Base-by-base conservation (phyloP, 23 tunicate species). In the Trididemnum nubilum region DNA sequence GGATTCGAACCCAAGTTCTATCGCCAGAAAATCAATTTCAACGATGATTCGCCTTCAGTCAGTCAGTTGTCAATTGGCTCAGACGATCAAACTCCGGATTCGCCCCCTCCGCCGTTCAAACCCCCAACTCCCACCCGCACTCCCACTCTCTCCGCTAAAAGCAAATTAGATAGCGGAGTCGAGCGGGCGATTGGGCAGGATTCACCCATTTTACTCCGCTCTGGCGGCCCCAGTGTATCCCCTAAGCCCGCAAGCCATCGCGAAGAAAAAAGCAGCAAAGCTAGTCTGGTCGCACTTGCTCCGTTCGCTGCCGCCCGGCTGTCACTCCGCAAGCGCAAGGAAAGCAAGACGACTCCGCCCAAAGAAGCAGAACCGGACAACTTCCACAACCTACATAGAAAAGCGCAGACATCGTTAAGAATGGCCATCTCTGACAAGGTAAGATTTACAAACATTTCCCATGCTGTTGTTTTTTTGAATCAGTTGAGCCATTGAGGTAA, bases 51-150 rank as follows among this genome's bases (percentile, higher is more conserved):
- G 31, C 83, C 83, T 26, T 66, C 84, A 24, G 49, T 78, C 0
- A 77, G 85, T 19, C 80, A 77, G 0, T 44, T 67, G 51, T 83
- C 94, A 0, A 34, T 78, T n/a, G 87, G 81, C 9, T 89, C 94
- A 22, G 94, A 78, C 44, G 94, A 83, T 61, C 80, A 83, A 49
- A 89, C 94, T n/a, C 94, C 94, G 0, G 94, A 89, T 21, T 75
- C 94, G 15, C 94, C 94, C 2, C 94, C 94, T 27, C 94, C 94
- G 1, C 35, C 82, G 7, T 89, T 89, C 66, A 83, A 83, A 36
- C 94, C 94, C 52, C 94, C 94, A 1, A 78, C 94, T 1, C 94
- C 94, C 3, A 79, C 85, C n/a, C 66, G 78, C 7, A 59, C 83
- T 40, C 54, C 80, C 15, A 12, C 25, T 26, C 0, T 76, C 38